A percentile compares a stretch with the other conserved stretches of the same genome.
Evolutionary conservation across 2,888 invertebrate genomes (phyloP).

Genomic region (Luperina testacea): DNA sequence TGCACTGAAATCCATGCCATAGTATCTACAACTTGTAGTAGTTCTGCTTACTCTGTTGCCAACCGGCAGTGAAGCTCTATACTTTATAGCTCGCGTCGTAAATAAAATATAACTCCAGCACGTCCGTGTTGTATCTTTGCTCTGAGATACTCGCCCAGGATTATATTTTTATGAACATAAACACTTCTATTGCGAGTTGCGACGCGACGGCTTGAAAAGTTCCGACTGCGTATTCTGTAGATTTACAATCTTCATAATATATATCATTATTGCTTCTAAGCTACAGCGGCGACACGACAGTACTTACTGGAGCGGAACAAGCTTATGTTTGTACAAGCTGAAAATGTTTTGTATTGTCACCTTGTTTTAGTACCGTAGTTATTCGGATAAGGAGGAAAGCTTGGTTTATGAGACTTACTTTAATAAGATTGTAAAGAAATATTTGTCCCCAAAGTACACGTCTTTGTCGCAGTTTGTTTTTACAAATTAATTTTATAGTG

Average conservation of each 20-base stretch:
- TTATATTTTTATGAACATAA: slow-evolving; percentile 55
- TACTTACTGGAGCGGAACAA: slow-evolving; percentile 21
- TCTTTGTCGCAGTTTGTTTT: neutral
- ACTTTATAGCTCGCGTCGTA: slow-evolving; percentile 30
- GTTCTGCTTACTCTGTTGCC: slow-evolving; percentile 6
- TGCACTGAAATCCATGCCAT: neutral
- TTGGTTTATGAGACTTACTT: neutral
- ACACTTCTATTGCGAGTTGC: slow-evolving; percentile 26
- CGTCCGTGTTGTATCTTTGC: slow-evolving; percentile 34
- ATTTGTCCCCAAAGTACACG: neutral
- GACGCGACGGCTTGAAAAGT: slow-evolving; percentile 23
- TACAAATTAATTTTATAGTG: too few relatives aligned
- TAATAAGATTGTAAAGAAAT: neutral
- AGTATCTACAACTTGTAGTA: neutral
- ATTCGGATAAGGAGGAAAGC: neutral
- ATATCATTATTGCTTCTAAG: slow-evolving; percentile 33
- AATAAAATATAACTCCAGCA: slow-evolving; percentile 46
- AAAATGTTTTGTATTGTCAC: slow-evolving; percentile 20
- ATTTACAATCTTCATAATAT: slow-evolving; percentile 20
- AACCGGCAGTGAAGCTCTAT: slow-evolving; percentile 11
- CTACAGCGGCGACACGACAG: neutral
- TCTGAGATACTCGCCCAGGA: slow-evolving; percentile 26
- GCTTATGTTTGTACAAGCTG: slow-evolving; percentile 7
- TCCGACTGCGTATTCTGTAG: slow-evolving; percentile 26
- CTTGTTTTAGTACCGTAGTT: slow-evolving; percentile 5